Percentiles rank a stretch among this genome's conserved stretches.
These are phyloP conservation scores for Raphicerus campestris DNA, from an alignment of 2,113 vertebrate species.

Conservation along the genomic window DNA sequence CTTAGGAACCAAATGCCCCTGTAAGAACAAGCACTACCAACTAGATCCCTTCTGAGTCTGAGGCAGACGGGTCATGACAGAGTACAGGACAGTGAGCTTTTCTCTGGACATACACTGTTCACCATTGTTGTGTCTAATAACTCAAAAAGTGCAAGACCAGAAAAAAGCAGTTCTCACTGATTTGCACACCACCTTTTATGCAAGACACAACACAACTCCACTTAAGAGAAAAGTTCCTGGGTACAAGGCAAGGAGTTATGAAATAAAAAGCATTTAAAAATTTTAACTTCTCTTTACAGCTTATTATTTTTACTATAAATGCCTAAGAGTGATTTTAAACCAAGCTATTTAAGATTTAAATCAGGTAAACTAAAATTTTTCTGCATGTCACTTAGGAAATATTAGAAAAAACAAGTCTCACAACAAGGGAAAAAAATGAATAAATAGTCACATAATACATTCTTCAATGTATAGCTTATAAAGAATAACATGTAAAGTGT, in stretches of 20 bases:
- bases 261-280: background rate
- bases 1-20: background rate
- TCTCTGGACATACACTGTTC: background rate
- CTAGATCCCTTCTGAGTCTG: background rate
- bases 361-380: background rate
- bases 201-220: background rate
- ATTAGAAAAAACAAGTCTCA: background rate
- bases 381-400: background rate
- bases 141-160: background rate
- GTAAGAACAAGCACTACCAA: background rate
- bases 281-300: background rate
- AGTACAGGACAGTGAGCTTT: background rate
- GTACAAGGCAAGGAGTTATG: background rate
- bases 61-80: background rate
- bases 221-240: background rate
- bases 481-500: background rate
- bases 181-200: background rate
- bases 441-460: background rate
- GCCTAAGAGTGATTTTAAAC: background rate
- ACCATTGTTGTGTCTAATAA: background rate
- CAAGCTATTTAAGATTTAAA: conserved; percentile 11
- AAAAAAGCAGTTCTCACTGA: background rate
- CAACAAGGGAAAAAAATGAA: background rate
- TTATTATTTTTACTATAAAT: background rate
- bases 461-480: background rate